Evolutionary conservation across 2,113 vertebrate genomes (phyloP).

Genomic region (Chrysemys picta): DNA sequence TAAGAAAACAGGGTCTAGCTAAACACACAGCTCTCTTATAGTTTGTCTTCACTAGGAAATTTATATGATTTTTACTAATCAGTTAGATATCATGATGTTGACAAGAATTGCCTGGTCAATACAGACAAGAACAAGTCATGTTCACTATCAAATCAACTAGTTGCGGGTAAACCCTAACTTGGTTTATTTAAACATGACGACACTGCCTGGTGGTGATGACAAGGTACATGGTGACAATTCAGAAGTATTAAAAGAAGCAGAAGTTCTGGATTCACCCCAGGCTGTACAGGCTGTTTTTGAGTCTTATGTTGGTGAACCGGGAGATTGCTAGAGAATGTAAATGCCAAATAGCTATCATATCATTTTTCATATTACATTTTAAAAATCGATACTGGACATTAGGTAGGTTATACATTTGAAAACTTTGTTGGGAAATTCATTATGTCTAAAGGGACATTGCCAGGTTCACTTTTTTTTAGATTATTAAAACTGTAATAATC

Average conservation of each 20-base stretch:
- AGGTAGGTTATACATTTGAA: background rate
- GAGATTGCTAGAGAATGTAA: conserved; percentile 4
- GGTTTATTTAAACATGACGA: background rate
- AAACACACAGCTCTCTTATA: conserved; percentile 27
- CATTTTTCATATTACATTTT: background rate
- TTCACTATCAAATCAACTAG: conserved; percentile 16
- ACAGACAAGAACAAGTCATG: background rate
- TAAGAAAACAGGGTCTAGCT: background rate
- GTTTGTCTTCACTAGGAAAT: conserved; percentile 43
- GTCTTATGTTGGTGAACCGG: background rate
- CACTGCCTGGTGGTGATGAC: conserved; percentile 33
- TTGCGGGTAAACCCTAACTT: background rate
- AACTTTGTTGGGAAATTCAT: conserved; percentile 3
- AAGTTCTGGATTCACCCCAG: background rate
- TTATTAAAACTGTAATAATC: background rate
- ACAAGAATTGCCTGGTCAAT: background rate
- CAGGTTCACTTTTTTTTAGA: background rate
- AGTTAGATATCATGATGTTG: conserved; percentile 39
- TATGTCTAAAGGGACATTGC: background rate
- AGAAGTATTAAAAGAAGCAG: conserved; percentile 4
- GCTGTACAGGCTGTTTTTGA: conserved; percentile 32
- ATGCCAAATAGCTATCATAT: conserved; percentile 24
- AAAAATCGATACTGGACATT: background rate
- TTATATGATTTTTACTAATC: background rate
- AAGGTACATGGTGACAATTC: background rate